These are phyloP conservation scores for Mesorhabditis sp. DNA, from an alignment of 2,888 invertebrate genomes.

Conservation along the genomic window DNA sequence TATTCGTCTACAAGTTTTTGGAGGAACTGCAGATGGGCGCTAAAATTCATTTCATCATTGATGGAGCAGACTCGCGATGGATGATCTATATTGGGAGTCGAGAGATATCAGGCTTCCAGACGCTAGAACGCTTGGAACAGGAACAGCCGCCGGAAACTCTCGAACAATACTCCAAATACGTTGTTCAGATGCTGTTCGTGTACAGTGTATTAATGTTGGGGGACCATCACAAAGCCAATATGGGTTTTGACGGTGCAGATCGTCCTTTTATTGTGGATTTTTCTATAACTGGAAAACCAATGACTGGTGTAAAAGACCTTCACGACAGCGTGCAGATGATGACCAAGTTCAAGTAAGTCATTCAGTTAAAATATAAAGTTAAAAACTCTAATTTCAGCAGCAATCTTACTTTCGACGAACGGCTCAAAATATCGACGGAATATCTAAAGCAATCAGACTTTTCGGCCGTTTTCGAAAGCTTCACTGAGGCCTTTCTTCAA, in stretches of 20 bases:
- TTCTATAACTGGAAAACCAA: slow-evolving; percentile 16
- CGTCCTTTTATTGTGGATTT: slow-evolving; percentile 20
- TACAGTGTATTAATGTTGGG: slow-evolving; percentile 14
- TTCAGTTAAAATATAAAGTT: slow-evolving; percentile 13
- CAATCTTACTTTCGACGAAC: slow-evolving; percentile 20
- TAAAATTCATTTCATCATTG: slow-evolving; percentile 13
- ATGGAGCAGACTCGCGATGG: slow-evolving; percentile 12
- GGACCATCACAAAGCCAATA: slow-evolving; percentile 16
- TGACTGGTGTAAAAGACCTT: slow-evolving; percentile 19
- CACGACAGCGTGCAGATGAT: slow-evolving; percentile 19
- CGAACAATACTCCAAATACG: slow-evolving; percentile 14
- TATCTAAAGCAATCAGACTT: slow-evolving; percentile 18
- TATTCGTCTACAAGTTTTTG: slow-evolving; percentile 14
- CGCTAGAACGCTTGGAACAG: slow-evolving; percentile 13
- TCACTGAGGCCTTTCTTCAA: slow-evolving; percentile 15
- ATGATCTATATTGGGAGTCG: slow-evolving; percentile 13
- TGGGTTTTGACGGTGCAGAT: slow-evolving; percentile 15
- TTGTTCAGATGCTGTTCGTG: slow-evolving; percentile 13
- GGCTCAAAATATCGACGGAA: slow-evolving; percentile 18
- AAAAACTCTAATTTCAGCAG: slow-evolving; percentile 18
- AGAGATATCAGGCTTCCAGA: slow-evolving; percentile 12
- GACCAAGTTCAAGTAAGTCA: slow-evolving; percentile 20
- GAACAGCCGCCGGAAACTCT: slow-evolving; percentile 12
- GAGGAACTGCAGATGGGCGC: slow-evolving; percentile 14
- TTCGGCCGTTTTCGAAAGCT: slow-evolving; percentile 17